Evolutionary conservation across 2,113 vertebrate species (phyloP).

Genomic region (Poeciliopsis occidentalis): DNA sequence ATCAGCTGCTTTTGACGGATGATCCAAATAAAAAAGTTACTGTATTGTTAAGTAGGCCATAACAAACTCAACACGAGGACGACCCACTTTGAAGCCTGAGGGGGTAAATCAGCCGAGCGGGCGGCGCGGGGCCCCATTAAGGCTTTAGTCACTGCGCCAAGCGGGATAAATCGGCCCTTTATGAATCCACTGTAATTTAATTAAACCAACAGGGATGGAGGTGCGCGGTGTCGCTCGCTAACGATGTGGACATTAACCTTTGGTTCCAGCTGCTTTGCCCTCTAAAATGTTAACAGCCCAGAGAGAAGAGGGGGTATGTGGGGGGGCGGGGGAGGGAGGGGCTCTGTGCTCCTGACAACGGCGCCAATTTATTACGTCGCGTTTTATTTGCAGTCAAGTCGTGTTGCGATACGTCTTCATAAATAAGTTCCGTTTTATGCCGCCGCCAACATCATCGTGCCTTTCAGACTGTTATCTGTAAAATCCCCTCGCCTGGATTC

Average conservation of each 20-base stretch:
- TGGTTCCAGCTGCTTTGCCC: constrained; percentile 61
- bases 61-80: constrained; percentile 63
- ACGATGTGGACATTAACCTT: constrained; percentile 75
- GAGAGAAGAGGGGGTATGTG: neutral
- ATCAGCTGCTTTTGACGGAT: constrained; percentile 57
- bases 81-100: constrained; percentile 61
- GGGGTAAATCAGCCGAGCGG: constrained; percentile 65
- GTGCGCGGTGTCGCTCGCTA: constrained; percentile 62
- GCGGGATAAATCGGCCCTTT: constrained; percentile 61
- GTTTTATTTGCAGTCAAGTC: constrained; percentile 30
- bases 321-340: constrained; percentile 10
- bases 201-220: constrained; percentile 75
- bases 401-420: constrained; percentile 18
- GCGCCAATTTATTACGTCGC: constrained; percentile 40
- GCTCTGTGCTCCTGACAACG: constrained; percentile 30
- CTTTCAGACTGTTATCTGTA: constrained; percentile 17
- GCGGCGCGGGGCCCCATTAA: constrained; percentile 51
- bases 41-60: constrained; percentile 70
- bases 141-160: constrained; percentile 54
- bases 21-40: constrained; percentile 64
- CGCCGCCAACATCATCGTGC: constrained; percentile 12
- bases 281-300: constrained; percentile 65
- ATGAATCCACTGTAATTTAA: constrained; percentile 73
- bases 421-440: constrained; percentile 11
- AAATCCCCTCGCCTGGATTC: constrained; percentile 15